Base-by-base conservation (phyloP, 2,888 invertebrate genomes). In the Disparrhopalites patrizii region DNA sequence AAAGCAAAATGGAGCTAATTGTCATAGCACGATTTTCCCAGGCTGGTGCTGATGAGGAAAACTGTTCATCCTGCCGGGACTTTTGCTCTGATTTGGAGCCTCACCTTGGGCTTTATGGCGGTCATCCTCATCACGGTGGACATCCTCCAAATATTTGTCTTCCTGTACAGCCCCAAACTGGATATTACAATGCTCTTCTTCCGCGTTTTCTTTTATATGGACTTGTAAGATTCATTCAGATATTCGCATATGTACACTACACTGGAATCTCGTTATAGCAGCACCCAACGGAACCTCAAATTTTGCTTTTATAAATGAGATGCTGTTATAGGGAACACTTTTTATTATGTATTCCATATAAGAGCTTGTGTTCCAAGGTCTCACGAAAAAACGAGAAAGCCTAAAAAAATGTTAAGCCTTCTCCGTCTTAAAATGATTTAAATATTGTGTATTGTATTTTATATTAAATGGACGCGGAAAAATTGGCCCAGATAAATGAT, bases 51-150 rank as follows among this genome's bases (percentile, higher is more conserved):
- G 8, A 64, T 75, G 54, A 55, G 65, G 1, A 60, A 60, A 52
- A 62, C 67, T 2, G 50, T 75, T 43, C 72, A 75, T 57, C 75
- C 75, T 8, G 72, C 61, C 2, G 75, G 75, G 10, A 30, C 43
- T 4, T 75, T 75, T 68, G 70, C 75, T 0, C 64, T 68, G 38
- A 36, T 62, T 23, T 75, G 73, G 73, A 68, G 64, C 31, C 67
- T 67, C 18, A 0, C 69, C 3, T 69, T 69, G 47, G 71, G 70
- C 23, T 23, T 73, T n/a, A 51, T 69, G 3, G 51, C 52, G 31
- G 56, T 66, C 36, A 10, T 72, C 0, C 69, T 68, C 0, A 51
- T 75, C n/a, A 58, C 65, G 13, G 20, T 72, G n/a, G n/a, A n/a
- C n/a, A n/a, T n/a, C n/a, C n/a, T n/a, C n/a, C n/a, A n/a, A n/a